Conservation (phyloP, 2,113 vertebrate species). For the Rousettus leschenaultii region DNA sequence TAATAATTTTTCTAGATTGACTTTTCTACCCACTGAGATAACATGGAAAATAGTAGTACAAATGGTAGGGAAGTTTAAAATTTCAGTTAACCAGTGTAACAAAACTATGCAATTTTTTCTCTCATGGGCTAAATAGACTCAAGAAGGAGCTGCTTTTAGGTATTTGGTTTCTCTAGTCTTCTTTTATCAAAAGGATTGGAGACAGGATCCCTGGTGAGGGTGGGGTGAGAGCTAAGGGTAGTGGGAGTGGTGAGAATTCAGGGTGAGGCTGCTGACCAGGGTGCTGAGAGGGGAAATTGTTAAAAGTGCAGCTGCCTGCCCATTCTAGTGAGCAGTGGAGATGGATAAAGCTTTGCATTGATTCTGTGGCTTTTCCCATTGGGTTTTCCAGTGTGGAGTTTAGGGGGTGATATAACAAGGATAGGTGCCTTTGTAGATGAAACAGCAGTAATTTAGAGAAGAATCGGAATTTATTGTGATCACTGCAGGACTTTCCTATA, state of each 20-base stretch:
- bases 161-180: not conserved
- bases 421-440: not conserved
- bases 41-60: not conserved
- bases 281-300: conserved; percentile 61
- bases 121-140: not conserved
- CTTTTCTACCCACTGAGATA: not conserved
- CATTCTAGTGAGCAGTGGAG: not conserved
- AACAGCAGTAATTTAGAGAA: not conserved
- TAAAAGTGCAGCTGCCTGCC: not conserved
- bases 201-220: not conserved
- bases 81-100: not conserved
- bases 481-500: not conserved
- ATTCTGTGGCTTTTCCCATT: not conserved
- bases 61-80: not conserved
- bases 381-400: not conserved
- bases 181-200: not conserved
- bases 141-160: not conserved
- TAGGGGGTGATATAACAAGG: not conserved
- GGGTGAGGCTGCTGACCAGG: conserved; percentile 70
- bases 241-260: not conserved
- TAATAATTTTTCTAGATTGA: not conserved
- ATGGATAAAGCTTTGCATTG: not conserved
- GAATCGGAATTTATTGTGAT: not conserved
- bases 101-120: not conserved
- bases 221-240: not conserved